phyloP scores from a whole-genome alignment of 2,888 invertebrate genomes.

The Panopea generosa region DNA sequence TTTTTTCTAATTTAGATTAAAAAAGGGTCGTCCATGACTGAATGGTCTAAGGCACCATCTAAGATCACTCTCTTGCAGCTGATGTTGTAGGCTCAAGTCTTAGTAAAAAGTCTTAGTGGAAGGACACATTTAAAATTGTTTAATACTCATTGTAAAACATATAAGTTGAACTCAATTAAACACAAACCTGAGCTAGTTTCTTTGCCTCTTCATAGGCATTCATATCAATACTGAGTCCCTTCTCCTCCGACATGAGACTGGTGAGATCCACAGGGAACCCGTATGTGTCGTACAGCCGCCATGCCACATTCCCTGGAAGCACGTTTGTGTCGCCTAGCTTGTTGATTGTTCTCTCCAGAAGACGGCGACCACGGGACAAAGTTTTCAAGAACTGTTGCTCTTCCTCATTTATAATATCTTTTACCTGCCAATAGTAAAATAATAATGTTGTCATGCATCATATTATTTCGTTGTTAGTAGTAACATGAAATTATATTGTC shows the following conservation, averaged over 20 bases:
- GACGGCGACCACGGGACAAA: slow-evolving; percentile 93
- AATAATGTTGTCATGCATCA: no score
- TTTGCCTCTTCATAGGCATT: slow-evolving; percentile 95
- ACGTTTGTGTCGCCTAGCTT: slow-evolving; percentile 90
- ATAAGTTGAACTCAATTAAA: no score
- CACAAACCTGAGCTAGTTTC: slow-evolving; percentile 89
- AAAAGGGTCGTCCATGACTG: no score
- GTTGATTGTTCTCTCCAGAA: slow-evolving; percentile 95
- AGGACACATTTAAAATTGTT: no score
- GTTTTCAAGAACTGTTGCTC: slow-evolving; percentile 99
- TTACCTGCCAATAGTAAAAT: slow-evolving; percentile 84
- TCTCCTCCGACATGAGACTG: slow-evolving; percentile 98
- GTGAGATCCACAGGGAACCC: slow-evolving; percentile 99
- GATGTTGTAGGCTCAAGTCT: no score
- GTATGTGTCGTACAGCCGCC: slow-evolving; percentile 99
- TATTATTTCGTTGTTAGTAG: no score
- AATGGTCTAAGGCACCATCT: no score
- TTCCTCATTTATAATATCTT: slow-evolving; percentile 98
- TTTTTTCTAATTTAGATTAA: no score
- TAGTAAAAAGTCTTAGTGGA: no score
- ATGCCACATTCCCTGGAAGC: slow-evolving; percentile 98
- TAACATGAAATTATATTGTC: no score
- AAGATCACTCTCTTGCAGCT: no score
- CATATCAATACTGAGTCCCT: slow-evolving; percentile 94
- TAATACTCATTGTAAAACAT: no score